Evolutionary conservation across 2,888 invertebrate genomes (phyloP), one percentile per base, ranked within the genome.

Genomic region (Rotaria magnacalcarata): DNA sequence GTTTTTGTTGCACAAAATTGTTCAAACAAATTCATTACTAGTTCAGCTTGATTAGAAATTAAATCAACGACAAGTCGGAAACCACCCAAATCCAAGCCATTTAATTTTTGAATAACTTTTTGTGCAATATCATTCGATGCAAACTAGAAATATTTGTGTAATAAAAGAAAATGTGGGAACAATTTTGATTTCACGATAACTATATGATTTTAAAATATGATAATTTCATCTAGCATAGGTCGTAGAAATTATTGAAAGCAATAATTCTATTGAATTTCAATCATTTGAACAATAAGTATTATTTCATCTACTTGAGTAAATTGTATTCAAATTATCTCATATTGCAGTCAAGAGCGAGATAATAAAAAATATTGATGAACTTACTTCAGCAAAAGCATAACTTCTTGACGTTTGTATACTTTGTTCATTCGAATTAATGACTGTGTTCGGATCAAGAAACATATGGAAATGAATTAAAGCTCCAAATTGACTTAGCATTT

Each of bases 311-410:
- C 34, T 34, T 2, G 34, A 34, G 34, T 34, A 34, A 34, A 34
- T n/a, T n/a, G n/a, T n/a, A n/a, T n/a, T n/a, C n/a, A n/a, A n/a
- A n/a, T 34, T 34, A 34, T 34, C 34, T 34, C 34, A 2, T 34
- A 34, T 34, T 47, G 8, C 11, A 47, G 47, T 47, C 47, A 10
- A 7, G 47, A 47, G 11, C 4, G 7, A 47, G 8, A 47, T 16
- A 52, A 14, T 4, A 52, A 54, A 6, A 4, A 21, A 21, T 19
- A 0, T 54, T 16, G 19, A 16, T 54, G 16, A 54, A 54, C 67
- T 67, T 67, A 67, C 67, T 47, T 80, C 80, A 24, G 80, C 47
- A 80, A 80, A 80, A n/a, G 80, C 80, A 80, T 80, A 80, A 80
- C 80, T 47, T 47, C 80, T 43, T 80, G 47, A 47, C n/a, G 47